Percentiles rank a stretch among this genome's conserved stretches.
These are phyloP conservation scores for Orius laevigatus DNA, from an alignment of 1,140 invertebrate species.

Conservation along the genomic window DNA sequence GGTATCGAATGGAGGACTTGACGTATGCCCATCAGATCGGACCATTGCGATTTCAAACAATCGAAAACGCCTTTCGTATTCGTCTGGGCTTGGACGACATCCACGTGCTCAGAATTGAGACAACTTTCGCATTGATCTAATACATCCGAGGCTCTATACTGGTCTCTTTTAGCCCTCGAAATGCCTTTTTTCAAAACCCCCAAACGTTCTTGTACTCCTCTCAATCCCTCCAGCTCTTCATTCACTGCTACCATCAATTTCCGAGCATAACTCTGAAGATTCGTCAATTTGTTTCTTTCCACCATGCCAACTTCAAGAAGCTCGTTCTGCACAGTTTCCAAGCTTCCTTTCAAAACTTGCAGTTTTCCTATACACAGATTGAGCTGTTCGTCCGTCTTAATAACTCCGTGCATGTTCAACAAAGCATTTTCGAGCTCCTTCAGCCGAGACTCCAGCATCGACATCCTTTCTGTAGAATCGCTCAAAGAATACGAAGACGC, in stretches of 20 bases:
- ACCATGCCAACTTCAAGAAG: background rate
- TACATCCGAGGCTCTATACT: slow-evolving; percentile 31
- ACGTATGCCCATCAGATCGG: slow-evolving; percentile 52
- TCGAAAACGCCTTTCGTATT: slow-evolving; percentile 33
- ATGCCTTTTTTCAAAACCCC: slow-evolving; percentile 50
- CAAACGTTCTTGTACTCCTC: too few species aligned
- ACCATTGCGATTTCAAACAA: slow-evolving; percentile 49
- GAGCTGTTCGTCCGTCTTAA: slow-evolving; percentile 65
- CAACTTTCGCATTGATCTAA: slow-evolving; percentile 36
- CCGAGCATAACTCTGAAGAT: too few species aligned
- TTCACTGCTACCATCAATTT: slow-evolving; percentile 3
- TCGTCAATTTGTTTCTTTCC: too few species aligned
- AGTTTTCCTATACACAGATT: slow-evolving; percentile 60
- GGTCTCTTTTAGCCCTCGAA: slow-evolving; percentile 41
- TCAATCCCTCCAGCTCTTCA: too few species aligned
- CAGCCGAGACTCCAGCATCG: background rate
- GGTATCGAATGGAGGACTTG: slow-evolving; percentile 59
- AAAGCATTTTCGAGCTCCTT: background rate
- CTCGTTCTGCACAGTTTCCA: slow-evolving; percentile 1
- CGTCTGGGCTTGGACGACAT: slow-evolving; percentile 20
- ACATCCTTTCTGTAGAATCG: background rate
- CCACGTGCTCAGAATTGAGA: slow-evolving; percentile 11
- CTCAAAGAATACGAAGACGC: background rate
- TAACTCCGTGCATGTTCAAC: slow-evolving; percentile 27
- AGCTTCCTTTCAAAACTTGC: slow-evolving; percentile 33